Percentiles rank a stretch among this genome's conserved stretches.
These are phyloP conservation scores for Crypturellus undulatus DNA, from an alignment of 2,113 vertebrate genomes.

Conservation along the genomic window DNA sequence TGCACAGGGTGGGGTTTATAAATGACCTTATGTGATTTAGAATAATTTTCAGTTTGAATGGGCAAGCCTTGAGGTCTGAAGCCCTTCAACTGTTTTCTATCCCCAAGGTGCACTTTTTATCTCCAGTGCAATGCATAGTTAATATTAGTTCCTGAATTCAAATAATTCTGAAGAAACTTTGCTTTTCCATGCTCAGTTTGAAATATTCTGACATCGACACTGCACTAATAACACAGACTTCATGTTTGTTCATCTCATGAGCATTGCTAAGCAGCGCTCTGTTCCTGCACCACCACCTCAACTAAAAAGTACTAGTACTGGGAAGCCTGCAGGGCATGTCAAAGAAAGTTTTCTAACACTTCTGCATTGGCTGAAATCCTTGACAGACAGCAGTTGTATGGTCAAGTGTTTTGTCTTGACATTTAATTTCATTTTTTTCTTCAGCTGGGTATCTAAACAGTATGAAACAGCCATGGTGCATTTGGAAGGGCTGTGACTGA, in stretches of 20 bases:
- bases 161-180: neutral
- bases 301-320: neutral
- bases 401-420: neutral
- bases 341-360: neutral
- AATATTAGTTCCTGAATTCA: neutral
- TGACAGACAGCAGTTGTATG: neutral
- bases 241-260: neutral
- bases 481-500: neutral
- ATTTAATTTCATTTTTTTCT: neutral
- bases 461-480: neutral
- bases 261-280: neutral
- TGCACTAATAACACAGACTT: accelerated
- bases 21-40: neutral
- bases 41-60: neutral
- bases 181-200: neutral
- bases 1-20: neutral
- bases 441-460: neutral
- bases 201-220: neutral
- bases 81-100: neutral
- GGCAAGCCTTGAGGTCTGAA: neutral
- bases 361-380: neutral
- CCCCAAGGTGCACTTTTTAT: accelerated
- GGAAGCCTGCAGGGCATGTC: neutral
- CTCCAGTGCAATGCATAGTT: neutral
- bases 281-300: neutral